Evolutionary conservation across 2,888 invertebrate species (phyloP).

Genomic region (Athalia cordata): DNA sequence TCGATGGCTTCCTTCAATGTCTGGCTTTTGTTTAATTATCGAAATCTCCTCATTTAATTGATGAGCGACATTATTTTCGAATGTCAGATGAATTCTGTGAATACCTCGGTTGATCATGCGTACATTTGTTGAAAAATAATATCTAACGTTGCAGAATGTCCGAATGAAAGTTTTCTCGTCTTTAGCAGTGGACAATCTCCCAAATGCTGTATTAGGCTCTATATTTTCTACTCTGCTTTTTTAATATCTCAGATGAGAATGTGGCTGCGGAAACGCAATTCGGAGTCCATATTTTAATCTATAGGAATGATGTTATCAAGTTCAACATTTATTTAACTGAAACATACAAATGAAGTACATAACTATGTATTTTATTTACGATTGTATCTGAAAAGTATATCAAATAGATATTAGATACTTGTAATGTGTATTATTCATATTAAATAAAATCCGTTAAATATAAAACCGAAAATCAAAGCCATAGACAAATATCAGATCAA

Average conservation of each 20-base stretch:
- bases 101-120: too few species aligned
- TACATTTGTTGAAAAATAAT: too few species aligned
- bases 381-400: constrained; percentile 27
- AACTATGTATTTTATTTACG: constrained; percentile 38
- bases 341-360: constrained; percentile 42
- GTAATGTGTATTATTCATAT: constrained; percentile 35
- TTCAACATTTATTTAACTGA: constrained; percentile 40
- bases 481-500: constrained; percentile 19
- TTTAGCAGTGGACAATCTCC: too few species aligned
- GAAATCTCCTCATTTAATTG: too few species aligned
- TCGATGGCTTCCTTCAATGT: too few species aligned
- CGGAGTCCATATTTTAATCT: constrained; percentile 14
- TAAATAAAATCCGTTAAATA: constrained; percentile 34
- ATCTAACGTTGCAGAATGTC: too few species aligned
- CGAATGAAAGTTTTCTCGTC: too few species aligned
- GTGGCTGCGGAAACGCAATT: background rate
- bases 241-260: background rate
- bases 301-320: constrained; percentile 28
- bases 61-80: too few species aligned
- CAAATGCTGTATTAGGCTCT: too few species aligned
- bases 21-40: too few species aligned
- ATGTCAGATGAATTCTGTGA: too few species aligned
- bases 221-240: too few species aligned
- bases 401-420: constrained; percentile 40
- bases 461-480: constrained; percentile 16